Evolutionary conservation across 2,888 invertebrate genomes (phyloP).

Genomic region (Selenia dentaria): DNA sequence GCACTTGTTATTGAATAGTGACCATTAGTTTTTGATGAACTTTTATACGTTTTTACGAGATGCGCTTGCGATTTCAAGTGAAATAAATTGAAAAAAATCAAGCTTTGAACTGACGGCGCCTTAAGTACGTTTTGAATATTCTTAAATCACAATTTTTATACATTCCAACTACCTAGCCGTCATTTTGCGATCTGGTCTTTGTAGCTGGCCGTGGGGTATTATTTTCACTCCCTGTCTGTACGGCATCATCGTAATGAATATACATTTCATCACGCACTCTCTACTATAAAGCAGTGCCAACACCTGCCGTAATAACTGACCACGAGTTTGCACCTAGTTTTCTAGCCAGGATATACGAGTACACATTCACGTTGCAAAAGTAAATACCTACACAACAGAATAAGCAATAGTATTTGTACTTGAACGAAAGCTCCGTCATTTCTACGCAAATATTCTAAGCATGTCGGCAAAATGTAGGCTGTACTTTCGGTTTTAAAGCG

Average conservation of each 20-base stretch:
- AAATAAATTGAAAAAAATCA: too few relatives aligned
- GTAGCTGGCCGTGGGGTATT: neutral
- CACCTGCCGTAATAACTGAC: constrained; percentile 3
- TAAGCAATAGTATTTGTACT: neutral
- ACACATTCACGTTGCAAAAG: constrained; percentile 25
- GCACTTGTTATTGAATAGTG: too few relatives aligned
- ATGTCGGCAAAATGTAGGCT: constrained; percentile 19
- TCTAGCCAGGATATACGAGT: constrained; percentile 32
- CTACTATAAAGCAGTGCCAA: neutral
- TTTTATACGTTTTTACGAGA: too few relatives aligned
- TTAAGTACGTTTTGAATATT: too few relatives aligned
- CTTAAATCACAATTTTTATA: too few relatives aligned
- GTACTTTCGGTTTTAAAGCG: constrained; percentile 13
- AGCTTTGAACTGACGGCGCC: too few relatives aligned
- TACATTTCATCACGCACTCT: neutral
- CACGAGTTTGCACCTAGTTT: constrained; percentile 16
- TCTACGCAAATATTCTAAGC: constrained; percentile 35
- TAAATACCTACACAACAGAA: constrained; percentile 18
- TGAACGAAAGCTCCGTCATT: constrained; percentile 31
- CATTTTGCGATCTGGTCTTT: too few relatives aligned
- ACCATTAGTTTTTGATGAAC: too few relatives aligned
- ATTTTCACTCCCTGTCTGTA: neutral
- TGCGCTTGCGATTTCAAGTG: too few relatives aligned
- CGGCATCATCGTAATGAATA: neutral
- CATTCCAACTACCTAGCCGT: too few relatives aligned